Evolutionary conservation across 2,888 invertebrate species (phyloP).

Genomic region (Neocrepidodera transversa): DNA sequence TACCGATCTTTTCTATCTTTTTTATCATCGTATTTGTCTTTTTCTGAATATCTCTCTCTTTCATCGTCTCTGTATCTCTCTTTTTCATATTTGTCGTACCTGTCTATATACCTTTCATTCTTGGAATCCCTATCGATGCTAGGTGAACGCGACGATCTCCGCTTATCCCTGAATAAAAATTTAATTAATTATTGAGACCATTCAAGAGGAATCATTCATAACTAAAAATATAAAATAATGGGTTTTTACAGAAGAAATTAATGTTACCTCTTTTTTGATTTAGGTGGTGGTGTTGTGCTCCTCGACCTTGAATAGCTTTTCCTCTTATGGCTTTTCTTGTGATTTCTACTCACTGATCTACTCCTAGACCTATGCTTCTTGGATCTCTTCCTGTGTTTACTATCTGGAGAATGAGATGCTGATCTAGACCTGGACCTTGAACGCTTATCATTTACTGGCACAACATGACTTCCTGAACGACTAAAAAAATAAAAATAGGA

Average conservation of each 20-base stretch:
- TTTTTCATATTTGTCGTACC: constrained; percentile 49
- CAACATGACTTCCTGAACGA: constrained; percentile 59
- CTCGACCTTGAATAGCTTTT: constrained; percentile 58
- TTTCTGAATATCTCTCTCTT: constrained; percentile 42
- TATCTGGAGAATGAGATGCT: constrained; percentile 54
- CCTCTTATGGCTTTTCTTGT: constrained; percentile 57
- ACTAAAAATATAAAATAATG: too few relatives aligned
- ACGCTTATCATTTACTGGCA: constrained; percentile 54
- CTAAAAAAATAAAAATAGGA: constrained; percentile 42
- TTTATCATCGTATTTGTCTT: constrained; percentile 52
- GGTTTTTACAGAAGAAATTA: too few relatives aligned
- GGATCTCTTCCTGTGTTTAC: constrained; percentile 54
- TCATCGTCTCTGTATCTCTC: constrained; percentile 52
- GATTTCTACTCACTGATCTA: constrained; percentile 49
- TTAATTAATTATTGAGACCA: background rate
- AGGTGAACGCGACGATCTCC: constrained; percentile 55
- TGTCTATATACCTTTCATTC: constrained; percentile 57
- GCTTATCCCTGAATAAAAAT: constrained; percentile 56
- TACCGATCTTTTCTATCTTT: constrained; percentile 53
- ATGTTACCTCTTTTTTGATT: constrained; percentile 50
- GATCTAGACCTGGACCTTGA: constrained; percentile 55
- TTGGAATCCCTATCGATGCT: constrained; percentile 57
- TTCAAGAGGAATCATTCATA: too few relatives aligned
- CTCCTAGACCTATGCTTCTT: constrained; percentile 58
- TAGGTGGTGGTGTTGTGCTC: constrained; percentile 57